A percentile compares a stretch with the other conserved stretches of the same genome.
These are phyloP conservation scores for Paratilapia polleni DNA, from an alignment of 2,113 vertebrate genomes.

Conservation along the genomic window DNA sequence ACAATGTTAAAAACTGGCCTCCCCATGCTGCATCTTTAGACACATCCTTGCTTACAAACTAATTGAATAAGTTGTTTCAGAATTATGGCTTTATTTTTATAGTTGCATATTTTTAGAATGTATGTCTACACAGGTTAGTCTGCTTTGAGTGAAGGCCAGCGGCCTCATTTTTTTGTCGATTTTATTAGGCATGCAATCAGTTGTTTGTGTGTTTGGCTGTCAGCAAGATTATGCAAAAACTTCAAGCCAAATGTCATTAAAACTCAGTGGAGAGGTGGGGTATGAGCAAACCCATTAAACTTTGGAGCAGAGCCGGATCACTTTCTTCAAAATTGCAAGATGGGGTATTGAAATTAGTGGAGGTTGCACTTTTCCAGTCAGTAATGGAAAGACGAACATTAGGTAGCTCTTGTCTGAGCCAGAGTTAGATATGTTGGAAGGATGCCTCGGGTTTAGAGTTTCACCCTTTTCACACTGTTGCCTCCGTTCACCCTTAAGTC, in stretches of 20 bases:
- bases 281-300: background rate
- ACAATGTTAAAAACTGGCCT: background rate
- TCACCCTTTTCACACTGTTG: background rate
- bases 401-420: conserved; percentile 5
- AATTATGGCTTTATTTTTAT: background rate
- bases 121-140: background rate
- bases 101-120: background rate
- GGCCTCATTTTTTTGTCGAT: background rate
- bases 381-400: background rate
- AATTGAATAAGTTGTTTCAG: background rate
- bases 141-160: background rate
- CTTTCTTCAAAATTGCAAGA: background rate
- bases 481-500: background rate
- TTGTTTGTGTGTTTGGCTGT: background rate
- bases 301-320: background rate
- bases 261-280: background rate
- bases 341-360: background rate
- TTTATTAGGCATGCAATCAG: background rate
- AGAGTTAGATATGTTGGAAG: conserved; percentile 17
- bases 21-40: background rate
- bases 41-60: background rate
- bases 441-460: conserved; percentile 35
- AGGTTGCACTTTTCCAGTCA: background rate
- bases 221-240: background rate
- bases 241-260: background rate